phyloP scores from a whole-genome alignment of 2,888 invertebrate genomes.

The Drosophila flavopinicola region DNA sequence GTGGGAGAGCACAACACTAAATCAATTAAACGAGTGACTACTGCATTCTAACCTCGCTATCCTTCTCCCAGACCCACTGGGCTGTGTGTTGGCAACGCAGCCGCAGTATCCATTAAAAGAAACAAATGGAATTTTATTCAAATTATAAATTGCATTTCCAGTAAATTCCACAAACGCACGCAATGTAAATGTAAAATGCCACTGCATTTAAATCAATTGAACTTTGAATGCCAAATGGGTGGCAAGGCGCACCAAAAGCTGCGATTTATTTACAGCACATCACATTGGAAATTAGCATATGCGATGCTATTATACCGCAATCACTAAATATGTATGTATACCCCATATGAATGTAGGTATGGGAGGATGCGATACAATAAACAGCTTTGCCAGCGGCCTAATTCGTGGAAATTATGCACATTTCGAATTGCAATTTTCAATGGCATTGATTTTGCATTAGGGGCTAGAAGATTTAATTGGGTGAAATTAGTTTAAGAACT shows the following conservation, averaged over 20 bases:
- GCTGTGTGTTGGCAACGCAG: background rate
- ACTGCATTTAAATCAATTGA: constrained; percentile 54
- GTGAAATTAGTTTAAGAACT: background rate
- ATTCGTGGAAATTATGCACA: constrained; percentile 65
- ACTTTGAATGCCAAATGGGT: constrained; percentile 30
- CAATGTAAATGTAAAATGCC: constrained; percentile 38
- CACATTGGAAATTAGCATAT: constrained; percentile 37
- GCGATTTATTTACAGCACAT: constrained; percentile 38
- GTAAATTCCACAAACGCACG: constrained; percentile 32
- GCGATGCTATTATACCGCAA: background rate
- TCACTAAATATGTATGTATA: background rate
- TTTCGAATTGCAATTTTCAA: constrained; percentile 48
- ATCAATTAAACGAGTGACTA: constrained; percentile 59
- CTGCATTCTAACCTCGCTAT: background rate
- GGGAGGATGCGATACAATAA: constrained; percentile 45
- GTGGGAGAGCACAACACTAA: constrained; percentile 38
- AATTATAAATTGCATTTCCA: constrained; percentile 67
- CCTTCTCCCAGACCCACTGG: no score
- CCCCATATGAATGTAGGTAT: no score
- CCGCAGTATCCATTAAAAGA: constrained; percentile 69
- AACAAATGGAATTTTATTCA: constrained; percentile 74
- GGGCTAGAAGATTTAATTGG: constrained; percentile 21
- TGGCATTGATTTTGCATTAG: constrained; percentile 49
- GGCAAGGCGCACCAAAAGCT: constrained; percentile 17
- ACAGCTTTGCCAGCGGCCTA: constrained; percentile 58